Evolutionary conservation across 2,888 invertebrate genomes (phyloP).

Genomic region (Toxonevra muliebris): DNA sequence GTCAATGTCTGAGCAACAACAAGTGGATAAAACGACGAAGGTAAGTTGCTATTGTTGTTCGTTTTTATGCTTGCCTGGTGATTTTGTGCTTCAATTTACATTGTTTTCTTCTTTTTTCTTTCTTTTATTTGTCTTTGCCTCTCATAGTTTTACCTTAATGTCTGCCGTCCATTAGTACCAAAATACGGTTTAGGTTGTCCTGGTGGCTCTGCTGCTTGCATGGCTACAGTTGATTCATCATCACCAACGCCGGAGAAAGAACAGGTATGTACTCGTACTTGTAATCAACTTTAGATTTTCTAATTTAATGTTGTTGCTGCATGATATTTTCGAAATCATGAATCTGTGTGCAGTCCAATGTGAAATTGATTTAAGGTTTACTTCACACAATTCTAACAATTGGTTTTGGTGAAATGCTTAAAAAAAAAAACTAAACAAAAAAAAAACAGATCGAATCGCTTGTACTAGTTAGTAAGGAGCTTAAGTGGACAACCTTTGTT

Average conservation of each 20-base stretch:
- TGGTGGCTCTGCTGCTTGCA: slow-evolving; percentile 62
- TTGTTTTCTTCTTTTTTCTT: slow-evolving; percentile 16
- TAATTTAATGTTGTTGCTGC: neutral
- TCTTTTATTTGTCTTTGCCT: slow-evolving; percentile 6
- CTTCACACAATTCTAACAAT: too few relatives aligned
- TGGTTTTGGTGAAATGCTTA: too few relatives aligned
- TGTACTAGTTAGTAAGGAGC: too few relatives aligned
- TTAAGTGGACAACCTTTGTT: too few relatives aligned
- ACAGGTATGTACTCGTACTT: slow-evolving; percentile 52
- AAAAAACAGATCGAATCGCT: too few relatives aligned
- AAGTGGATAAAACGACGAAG: slow-evolving; percentile 56
- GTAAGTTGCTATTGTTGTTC: slow-evolving; percentile 44
- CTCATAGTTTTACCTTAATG: slow-evolving; percentile 61
- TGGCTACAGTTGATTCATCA: slow-evolving; percentile 55
- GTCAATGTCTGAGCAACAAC: slow-evolving; percentile 48
- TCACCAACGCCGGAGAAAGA: slow-evolving; percentile 59
- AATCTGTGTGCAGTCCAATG: too few relatives aligned
- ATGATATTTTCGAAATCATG: neutral
- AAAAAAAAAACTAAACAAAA: too few relatives aligned
- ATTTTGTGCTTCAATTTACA: slow-evolving; percentile 9
- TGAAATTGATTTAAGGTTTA: too few relatives aligned
- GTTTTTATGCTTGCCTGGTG: neutral
- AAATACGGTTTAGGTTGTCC: slow-evolving; percentile 62
- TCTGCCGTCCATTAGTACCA: slow-evolving; percentile 64
- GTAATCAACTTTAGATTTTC: neutral